A percentile compares a stretch with the other conserved stretches of the same genome.
phyloP scores from a whole-genome alignment of 1,140 invertebrate species.

The Orius laevigatus region DNA sequence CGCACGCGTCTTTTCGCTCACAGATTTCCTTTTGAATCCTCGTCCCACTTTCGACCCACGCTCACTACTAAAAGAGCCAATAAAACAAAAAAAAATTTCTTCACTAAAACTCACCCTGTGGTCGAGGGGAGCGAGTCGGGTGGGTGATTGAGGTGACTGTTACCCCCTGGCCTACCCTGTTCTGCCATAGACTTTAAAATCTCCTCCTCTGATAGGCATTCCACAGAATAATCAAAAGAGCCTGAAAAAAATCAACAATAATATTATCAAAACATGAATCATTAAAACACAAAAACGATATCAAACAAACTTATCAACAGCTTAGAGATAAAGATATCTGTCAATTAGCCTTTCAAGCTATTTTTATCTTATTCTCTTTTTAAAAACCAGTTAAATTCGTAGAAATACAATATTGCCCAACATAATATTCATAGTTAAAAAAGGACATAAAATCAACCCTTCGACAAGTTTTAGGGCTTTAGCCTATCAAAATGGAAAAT shows the following conservation, averaged over 20 bases:
- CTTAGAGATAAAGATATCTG: too few relatives aligned
- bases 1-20: conserved; percentile 6
- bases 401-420: too few relatives aligned
- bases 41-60: neutral
- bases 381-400: too few relatives aligned
- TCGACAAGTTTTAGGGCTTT: too few relatives aligned
- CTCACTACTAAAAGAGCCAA: neutral
- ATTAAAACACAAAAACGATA: too few relatives aligned
- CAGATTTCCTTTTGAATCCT: neutral
- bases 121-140: conserved; percentile 9
- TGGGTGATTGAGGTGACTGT: conserved; percentile 15
- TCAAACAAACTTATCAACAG: too few relatives aligned
- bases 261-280: too few relatives aligned
- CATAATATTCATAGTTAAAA: too few relatives aligned
- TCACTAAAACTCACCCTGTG: neutral
- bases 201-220: conserved; percentile 16
- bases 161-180: conserved; percentile 16
- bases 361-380: too few relatives aligned
- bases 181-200: conserved; percentile 18
- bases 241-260: neutral
- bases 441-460: too few relatives aligned
- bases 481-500: too few relatives aligned
- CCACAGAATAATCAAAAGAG: conserved; percentile 13
- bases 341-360: too few relatives aligned
- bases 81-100: conserved; percentile 3